Conservation (phyloP, 2,797 vertebrate genomes). For the Rhinogobio ventralis region DNA sequence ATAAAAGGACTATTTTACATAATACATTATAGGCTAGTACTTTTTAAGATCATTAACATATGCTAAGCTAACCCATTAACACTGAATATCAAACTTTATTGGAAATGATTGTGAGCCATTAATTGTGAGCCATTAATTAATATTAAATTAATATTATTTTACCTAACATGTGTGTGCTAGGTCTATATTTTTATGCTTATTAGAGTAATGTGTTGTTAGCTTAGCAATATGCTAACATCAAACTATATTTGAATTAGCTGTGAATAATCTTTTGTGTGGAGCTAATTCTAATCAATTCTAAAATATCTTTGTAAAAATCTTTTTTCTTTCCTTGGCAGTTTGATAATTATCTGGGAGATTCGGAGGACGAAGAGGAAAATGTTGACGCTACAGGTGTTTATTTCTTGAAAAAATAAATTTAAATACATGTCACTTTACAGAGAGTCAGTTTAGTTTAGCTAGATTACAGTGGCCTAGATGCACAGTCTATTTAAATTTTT, state of each 20-base stretch:
- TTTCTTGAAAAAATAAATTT: neutral
- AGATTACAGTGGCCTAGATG: neutral
- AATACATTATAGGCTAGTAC: neutral
- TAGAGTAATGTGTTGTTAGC: neutral
- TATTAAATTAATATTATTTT: too few relatives aligned
- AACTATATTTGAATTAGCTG: neutral
- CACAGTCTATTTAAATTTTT: neutral
- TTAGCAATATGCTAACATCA: neutral
- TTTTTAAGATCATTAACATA: neutral
- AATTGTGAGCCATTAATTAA: too few relatives aligned
- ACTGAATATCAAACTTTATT: neutral
- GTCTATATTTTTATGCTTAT: neutral
- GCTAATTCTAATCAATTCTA: neutral
- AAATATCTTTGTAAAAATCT: neutral
- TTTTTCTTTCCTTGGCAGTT: conserved; percentile 63
- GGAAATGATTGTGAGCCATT: neutral
- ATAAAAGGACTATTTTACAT: neutral
- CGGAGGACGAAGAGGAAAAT: conserved; percentile 66
- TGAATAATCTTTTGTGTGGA: neutral
- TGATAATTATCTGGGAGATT: conserved; percentile 65
- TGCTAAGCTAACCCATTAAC: neutral
- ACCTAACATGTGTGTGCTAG: neutral
- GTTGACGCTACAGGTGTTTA: conserved; percentile 35
- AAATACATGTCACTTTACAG: conserved; percentile 3
- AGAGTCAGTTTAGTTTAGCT: neutral